phyloP scores from a whole-genome alignment of 2,113 vertebrate species.

The Petaurus breviceps region DNA sequence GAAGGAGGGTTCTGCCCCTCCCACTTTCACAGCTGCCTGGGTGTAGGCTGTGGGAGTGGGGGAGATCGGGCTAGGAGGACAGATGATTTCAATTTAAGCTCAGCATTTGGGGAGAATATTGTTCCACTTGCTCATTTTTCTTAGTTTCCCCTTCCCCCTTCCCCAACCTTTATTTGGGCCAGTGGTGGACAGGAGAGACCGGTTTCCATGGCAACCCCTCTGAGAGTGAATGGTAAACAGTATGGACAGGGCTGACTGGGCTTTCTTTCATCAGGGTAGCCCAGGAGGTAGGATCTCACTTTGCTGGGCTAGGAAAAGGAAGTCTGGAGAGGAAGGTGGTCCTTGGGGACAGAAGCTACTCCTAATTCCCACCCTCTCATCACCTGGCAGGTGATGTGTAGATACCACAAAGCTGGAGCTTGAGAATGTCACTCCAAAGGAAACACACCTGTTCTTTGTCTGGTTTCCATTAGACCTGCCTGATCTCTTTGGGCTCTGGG shows the following conservation, averaged over 20 bases:
- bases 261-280: slow-evolving; percentile 23
- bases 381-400: neutral
- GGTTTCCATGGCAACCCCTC: slow-evolving; percentile 35
- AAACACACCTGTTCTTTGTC: slow-evolving; percentile 43
- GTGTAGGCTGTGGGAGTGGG: slow-evolving; percentile 47
- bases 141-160: slow-evolving; percentile 9
- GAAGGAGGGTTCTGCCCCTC: neutral
- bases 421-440: neutral
- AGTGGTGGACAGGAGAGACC: slow-evolving; percentile 51
- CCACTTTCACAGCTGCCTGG: slow-evolving; percentile 68
- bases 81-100: slow-evolving; percentile 64
- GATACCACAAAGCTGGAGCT: neutral
- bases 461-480: slow-evolving; percentile 51
- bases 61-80: slow-evolving; percentile 26
- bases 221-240: slow-evolving; percentile 41
- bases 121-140: slow-evolving; percentile 66
- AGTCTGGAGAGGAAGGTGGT: neutral
- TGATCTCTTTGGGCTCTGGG: slow-evolving; percentile 16
- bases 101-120: slow-evolving; percentile 60
- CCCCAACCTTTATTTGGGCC: slow-evolving; percentile 56
- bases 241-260: neutral
- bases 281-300: slow-evolving; percentile 9
- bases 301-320: neutral
- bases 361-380: neutral
- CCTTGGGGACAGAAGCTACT: neutral